Conservation (phyloP, 92 coral and sea anemone genomes). For the Phenganax subtilis region DNA sequence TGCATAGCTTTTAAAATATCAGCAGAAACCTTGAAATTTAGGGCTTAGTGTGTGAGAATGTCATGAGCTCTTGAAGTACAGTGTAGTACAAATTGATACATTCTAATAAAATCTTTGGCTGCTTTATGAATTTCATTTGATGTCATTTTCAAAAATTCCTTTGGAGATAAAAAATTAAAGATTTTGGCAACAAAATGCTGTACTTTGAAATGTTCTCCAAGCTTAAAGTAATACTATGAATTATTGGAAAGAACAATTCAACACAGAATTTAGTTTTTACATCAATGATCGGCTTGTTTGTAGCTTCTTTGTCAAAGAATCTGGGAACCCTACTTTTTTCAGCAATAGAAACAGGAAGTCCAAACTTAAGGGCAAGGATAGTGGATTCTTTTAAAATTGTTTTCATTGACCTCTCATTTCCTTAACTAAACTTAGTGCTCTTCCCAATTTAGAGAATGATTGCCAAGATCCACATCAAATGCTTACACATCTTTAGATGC, state of each 20-base stretch:
- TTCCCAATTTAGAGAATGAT: not conserved
- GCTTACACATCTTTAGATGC: not conserved
- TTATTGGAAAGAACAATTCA: not conserved
- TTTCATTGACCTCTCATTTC: too few relatives aligned
- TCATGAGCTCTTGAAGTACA: too few relatives aligned
- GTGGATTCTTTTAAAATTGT: not conserved
- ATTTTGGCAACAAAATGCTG: not conserved
- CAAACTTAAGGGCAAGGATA: not conserved
- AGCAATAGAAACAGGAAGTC: not conserved
- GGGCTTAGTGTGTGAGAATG: too few relatives aligned
- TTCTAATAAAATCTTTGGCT: too few relatives aligned
- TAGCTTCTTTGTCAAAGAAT: not conserved
- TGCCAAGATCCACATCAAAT: not conserved
- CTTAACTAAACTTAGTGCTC: not conserved
- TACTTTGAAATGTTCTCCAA: not conserved
- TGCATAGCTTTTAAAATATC: too few relatives aligned
- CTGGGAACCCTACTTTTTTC: conserved; percentile 10
- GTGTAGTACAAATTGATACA: too few relatives aligned
- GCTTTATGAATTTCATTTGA: too few relatives aligned
- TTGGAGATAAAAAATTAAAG: too few relatives aligned
- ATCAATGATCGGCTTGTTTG: too few relatives aligned
- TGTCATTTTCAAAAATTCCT: too few relatives aligned
- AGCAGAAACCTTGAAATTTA: too few relatives aligned
- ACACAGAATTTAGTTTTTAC: not conserved
- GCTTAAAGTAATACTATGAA: not conserved